Evolutionary conservation across 2,888 invertebrate genomes (phyloP).

Genomic region (Temnothorax ravouxi): DNA sequence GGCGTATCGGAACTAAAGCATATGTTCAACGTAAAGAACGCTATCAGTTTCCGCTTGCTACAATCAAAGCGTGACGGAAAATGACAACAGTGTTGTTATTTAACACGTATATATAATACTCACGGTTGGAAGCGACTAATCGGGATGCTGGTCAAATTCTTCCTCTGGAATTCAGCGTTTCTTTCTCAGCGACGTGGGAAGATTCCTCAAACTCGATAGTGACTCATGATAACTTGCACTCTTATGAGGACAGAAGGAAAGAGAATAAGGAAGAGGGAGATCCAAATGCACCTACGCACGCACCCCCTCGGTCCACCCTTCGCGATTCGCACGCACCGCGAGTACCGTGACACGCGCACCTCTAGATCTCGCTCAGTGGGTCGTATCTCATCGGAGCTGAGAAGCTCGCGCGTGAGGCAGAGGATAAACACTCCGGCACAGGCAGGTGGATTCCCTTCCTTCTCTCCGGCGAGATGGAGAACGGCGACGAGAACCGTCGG

Average conservation of each 20-base stretch:
- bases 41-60: neutral
- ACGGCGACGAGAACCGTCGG: constrained; percentile 48
- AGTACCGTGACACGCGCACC: constrained; percentile 18
- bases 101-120: constrained; percentile 3
- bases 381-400: constrained; percentile 5
- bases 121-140: neutral
- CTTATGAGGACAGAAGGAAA: too few species aligned
- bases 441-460: constrained; percentile 31
- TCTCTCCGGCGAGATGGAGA: constrained; percentile 13
- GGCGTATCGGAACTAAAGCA: neutral
- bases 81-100: neutral
- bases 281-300: constrained; percentile 9
- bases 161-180: neutral
- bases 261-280: neutral
- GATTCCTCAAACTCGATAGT: constrained; percentile 15
- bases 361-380: neutral
- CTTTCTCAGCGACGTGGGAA: neutral
- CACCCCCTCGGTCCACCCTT: constrained; percentile 21
- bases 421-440: constrained; percentile 38
- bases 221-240: constrained; percentile 36
- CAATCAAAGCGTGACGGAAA: neutral
- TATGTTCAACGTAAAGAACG: neutral
- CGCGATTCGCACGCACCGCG: constrained; percentile 16
- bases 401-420: neutral
- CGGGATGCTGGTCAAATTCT: neutral